Base-by-base conservation (phyloP, 2,888 invertebrate species). In the Epinotia nisella region DNA sequence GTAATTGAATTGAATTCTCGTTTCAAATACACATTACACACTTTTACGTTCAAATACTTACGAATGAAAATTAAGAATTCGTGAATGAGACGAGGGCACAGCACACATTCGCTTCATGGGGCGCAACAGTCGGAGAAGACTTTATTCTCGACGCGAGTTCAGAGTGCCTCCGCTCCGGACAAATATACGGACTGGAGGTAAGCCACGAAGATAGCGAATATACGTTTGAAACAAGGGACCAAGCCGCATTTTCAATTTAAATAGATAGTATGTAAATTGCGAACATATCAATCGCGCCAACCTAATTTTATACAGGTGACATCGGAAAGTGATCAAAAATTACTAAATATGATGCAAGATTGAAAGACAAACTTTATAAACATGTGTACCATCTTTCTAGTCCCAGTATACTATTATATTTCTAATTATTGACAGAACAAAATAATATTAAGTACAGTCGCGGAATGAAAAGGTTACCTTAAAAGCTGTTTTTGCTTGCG, bases 141-240 rank as follows among this genome's bases (percentile, higher is more conserved):
- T 82, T 82, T 82, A 83, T 78, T 78, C 78, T 78, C 77, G 74
- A 64, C 39, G 70, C 74, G 61, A 75, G 76, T 70, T 62, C 66
- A 66, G 75, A 76, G 76, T 75, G 75, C 76, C 76, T 77, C 77
- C 75, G 76, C 75, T 76, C 77, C 75, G 75, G 75, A 69, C 71
- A 77, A 78, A 82, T 81, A 75, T 77, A 76, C 75, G 78, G 71
- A 76, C 64, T 66, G 71, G 80, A 80, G 80, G 78, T 78, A 76
- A 74, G 70, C 70, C 69, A 56, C 62, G 35, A 60, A 70, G 56
- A 69, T 60, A 68, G 59, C 67, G 56, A 11, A 45, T 39, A n/a
- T 49, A 58, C 24, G n/a, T 21, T 29, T 61, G 64, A 68, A 29
- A 15, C 24, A 71, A 2, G 56, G n/a, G n/a, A 49, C 4, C 4